Percentiles rank a stretch among this genome's conserved stretches.
Conservation (phyloP, 2,888 invertebrate species). For the Operophtera brumata region DNA sequence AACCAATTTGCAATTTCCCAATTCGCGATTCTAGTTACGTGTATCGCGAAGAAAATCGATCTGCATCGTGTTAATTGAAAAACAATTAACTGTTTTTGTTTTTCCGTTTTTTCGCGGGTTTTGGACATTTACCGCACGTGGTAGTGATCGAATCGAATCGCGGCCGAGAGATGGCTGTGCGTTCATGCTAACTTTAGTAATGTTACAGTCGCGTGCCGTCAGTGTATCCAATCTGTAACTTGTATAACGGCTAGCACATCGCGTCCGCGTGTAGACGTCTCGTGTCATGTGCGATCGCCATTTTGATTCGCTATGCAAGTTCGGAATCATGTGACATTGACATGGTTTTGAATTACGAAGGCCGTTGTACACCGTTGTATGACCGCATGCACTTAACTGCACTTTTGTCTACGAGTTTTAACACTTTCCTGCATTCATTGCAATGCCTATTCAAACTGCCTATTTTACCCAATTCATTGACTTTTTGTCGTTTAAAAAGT, state of each 20-base stretch:
- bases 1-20: constrained; percentile 17
- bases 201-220: constrained; percentile 52
- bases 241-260: constrained; percentile 50
- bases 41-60: constrained; percentile 25
- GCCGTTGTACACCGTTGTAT: constrained; percentile 37
- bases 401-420: neutral
- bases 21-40: constrained; percentile 8
- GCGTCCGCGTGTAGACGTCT: constrained; percentile 35
- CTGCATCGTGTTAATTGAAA: constrained; percentile 35
- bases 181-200: constrained; percentile 1
- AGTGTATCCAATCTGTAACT: constrained; percentile 61
- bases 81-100: constrained; percentile 40
- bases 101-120: constrained; percentile 28
- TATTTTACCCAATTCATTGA: too few species aligned
- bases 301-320: constrained; percentile 49
- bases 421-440: neutral
- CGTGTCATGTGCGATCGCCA: constrained; percentile 65
- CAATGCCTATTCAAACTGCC: too few species aligned
- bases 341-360: constrained; percentile 49
- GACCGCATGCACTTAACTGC: constrained; percentile 27
- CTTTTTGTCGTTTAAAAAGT: too few species aligned
- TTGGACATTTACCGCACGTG: constrained; percentile 29
- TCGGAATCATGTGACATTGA: constrained; percentile 48
- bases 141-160: constrained; percentile 37
- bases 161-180: constrained; percentile 37